Evolutionary conservation across 2,797 vertebrate genomes (phyloP).

Genomic region (Arctocebus calabarensis): DNA sequence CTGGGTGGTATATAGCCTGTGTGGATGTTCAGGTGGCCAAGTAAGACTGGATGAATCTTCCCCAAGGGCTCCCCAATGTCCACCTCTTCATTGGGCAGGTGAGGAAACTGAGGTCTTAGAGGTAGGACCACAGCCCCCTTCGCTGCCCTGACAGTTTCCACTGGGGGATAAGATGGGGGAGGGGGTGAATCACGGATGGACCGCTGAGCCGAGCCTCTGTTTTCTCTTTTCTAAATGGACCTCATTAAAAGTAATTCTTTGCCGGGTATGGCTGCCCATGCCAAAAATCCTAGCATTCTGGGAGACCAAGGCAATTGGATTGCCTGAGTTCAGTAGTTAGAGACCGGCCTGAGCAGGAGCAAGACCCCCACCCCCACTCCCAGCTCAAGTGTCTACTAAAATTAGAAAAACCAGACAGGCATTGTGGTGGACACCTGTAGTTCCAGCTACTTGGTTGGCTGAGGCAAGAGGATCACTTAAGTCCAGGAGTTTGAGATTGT

Average conservation of each 20-base stretch:
- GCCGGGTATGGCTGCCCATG: too few species aligned
- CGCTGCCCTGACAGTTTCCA: neutral
- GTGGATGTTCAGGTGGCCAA: neutral
- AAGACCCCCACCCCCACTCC: too few species aligned
- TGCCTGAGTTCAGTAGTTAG: too few species aligned
- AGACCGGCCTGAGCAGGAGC: too few species aligned
- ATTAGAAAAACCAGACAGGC: too few species aligned
- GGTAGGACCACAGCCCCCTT: neutral
- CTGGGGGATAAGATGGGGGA: neutral
- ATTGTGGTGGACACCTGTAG: too few species aligned
- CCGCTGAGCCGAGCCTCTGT: neutral
- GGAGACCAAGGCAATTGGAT: too few species aligned
- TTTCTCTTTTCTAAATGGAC: neutral
- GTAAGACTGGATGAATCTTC: neutral
- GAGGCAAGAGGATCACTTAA: too few species aligned
- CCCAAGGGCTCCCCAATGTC: neutral
- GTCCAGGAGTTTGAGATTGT: too few species aligned
- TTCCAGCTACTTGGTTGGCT: too few species aligned
- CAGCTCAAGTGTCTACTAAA: too few species aligned
- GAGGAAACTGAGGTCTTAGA: neutral
- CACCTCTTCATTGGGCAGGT: neutral
- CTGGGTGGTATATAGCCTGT: neutral
- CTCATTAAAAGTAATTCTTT: neutral
- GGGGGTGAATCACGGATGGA: neutral
- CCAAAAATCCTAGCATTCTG: too few species aligned